Conservation (phyloP, 2,797 vertebrate genomes). For the Pelochelys cantorii region DNA sequence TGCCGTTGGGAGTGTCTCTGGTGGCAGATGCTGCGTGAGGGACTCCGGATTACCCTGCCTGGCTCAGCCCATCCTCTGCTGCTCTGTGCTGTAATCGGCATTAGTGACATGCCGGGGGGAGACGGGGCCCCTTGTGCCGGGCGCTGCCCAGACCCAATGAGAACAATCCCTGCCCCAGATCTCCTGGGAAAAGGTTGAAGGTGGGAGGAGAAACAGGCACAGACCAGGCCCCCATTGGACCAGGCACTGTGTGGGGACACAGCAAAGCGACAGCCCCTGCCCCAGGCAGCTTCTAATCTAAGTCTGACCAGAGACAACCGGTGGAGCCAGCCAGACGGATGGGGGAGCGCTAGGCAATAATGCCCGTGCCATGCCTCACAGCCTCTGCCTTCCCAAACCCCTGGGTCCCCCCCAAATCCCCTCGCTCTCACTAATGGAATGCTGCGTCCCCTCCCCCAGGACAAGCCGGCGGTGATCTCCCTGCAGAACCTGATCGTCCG, state of each 20-base stretch:
- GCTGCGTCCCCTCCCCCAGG: conserved; percentile 68
- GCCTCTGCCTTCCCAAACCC: neutral
- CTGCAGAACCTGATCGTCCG: conserved; percentile 91
- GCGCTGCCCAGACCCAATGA: neutral
- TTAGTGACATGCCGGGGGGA: neutral
- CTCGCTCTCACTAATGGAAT: neutral
- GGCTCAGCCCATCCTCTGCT: neutral
- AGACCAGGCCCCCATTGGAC: neutral
- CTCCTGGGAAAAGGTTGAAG: neutral
- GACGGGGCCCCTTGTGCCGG: neutral
- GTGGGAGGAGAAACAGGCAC: neutral
- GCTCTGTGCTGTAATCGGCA: neutral
- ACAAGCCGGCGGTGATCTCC: conserved; percentile 91
- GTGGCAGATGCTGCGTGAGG: neutral
- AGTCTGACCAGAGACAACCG: neutral
- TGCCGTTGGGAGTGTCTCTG: neutral
- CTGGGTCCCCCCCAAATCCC: neutral
- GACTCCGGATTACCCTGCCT: neutral
- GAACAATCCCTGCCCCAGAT: neutral
- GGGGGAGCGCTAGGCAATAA: neutral
- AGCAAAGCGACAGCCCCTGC: neutral
- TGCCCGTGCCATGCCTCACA: neutral
- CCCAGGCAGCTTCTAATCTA: neutral
- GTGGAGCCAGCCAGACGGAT: neutral
- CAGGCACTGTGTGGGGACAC: neutral